A percentile compares a stretch with the other conserved stretches of the same genome.
Evolutionary conservation across 53 echinoderm and acorn worm genomes (phyloP).

Genomic region (Luidia sarsii): DNA sequence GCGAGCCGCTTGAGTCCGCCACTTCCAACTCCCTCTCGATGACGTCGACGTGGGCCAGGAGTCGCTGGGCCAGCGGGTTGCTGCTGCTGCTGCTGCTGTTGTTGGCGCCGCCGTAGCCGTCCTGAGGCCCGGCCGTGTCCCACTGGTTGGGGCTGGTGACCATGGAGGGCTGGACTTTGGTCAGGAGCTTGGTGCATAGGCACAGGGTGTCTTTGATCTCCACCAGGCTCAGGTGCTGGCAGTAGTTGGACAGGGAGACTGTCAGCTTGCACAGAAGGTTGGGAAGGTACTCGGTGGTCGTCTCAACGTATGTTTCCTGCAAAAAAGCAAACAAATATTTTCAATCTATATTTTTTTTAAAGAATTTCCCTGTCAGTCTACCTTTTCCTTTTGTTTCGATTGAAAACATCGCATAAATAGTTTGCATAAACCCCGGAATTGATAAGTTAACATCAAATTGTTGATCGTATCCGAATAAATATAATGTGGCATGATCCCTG

Average conservation of each 20-base stretch:
- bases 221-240: constrained; percentile 65
- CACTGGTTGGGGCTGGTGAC: constrained; percentile 81
- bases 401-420: no score
- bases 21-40: constrained; percentile 75
- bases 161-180: constrained; percentile 99
- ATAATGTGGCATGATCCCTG: no score
- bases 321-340: constrained; percentile 6
- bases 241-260: constrained; percentile 93
- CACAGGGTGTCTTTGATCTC: constrained; percentile 87
- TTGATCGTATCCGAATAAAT: no score
- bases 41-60: constrained; percentile 69
- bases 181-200: constrained; percentile 93
- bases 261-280: constrained; percentile 95
- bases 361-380: no score
- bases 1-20: constrained; percentile 19
- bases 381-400: no score
- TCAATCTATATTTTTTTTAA: no score
- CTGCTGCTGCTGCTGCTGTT: no score
- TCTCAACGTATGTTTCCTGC: constrained; percentile 97
- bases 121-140: constrained; percentile 23
- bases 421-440: no score
- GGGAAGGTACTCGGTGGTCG: constrained; percentile 93
- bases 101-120: neutral
- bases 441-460: no score
- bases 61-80: constrained; percentile 58